Percentiles rank a stretch among this genome's conserved stretches.
phyloP scores from a whole-genome alignment of 2,888 invertebrate genomes.

The Spodoptera exigua region DNA sequence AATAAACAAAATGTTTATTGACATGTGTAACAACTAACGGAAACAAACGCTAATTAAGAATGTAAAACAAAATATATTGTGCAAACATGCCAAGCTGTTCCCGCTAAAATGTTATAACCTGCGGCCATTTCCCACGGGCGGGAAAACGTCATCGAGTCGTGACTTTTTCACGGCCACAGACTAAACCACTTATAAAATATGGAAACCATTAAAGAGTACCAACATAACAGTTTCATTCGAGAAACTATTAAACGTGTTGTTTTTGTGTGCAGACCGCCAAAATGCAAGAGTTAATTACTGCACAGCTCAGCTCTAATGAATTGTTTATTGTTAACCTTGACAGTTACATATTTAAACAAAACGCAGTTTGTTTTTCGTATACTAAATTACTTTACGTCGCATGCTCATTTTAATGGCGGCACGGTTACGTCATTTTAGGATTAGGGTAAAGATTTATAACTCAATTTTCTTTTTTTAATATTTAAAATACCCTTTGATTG shows the following conservation, averaged over 20 bases:
- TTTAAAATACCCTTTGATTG: constrained; percentile 35
- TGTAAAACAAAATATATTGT: constrained; percentile 20
- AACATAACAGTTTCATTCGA: constrained; percentile 50
- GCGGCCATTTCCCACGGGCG: constrained; percentile 48
- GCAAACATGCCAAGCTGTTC: constrained; percentile 51
- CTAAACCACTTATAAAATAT: constrained; percentile 55
- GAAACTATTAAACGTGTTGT: constrained; percentile 45
- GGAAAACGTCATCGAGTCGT: constrained; percentile 43
- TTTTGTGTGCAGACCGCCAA: constrained; percentile 34
- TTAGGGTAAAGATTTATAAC: constrained; percentile 31
- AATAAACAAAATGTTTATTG: constrained; percentile 1
- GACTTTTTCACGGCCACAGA: constrained; percentile 57
- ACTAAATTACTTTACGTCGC: constrained; percentile 13
- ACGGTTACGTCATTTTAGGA: constrained; percentile 18
- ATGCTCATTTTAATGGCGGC: constrained; percentile 20
- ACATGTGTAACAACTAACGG: constrained; percentile 5
- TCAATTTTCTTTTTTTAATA: constrained; percentile 25
- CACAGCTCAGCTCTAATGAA: constrained; percentile 31
- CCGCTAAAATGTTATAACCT: constrained; percentile 35
- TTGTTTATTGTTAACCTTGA: constrained; percentile 39
- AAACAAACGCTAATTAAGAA: constrained; percentile 23
- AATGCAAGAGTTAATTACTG: constrained; percentile 46
- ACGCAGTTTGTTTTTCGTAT: constrained; percentile 25
- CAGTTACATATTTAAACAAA: constrained; percentile 24
- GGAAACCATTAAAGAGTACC: constrained; percentile 46